Percentiles rank a stretch among this genome's conserved stretches.
phyloP scores from a whole-genome alignment of 2,888 invertebrate species.

The Drosophila parthenogenetica region DNA sequence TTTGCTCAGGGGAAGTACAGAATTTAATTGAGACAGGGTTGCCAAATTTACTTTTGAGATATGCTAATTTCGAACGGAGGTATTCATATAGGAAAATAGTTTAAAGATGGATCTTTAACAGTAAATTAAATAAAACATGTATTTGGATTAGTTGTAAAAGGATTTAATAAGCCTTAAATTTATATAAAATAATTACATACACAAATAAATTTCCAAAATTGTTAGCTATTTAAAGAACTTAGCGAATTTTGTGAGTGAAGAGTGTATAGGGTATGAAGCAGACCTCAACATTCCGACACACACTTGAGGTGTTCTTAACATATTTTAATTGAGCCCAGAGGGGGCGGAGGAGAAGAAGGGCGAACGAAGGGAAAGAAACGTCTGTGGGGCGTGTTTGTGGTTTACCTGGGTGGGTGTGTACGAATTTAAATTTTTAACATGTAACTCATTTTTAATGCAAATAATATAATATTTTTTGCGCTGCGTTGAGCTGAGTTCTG shows the following conservation, averaged over 20 bases:
- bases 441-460: conserved; percentile 80
- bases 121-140: too few relatives aligned
- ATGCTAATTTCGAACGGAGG: too few relatives aligned
- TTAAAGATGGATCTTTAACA: too few relatives aligned
- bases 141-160: too few relatives aligned
- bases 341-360: not conserved
- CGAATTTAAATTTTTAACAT: conserved; percentile 76
- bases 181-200: too few relatives aligned
- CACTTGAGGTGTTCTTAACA: conserved; percentile 46
- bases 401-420: conserved; percentile 69
- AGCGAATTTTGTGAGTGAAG: not conserved
- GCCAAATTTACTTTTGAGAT: too few relatives aligned
- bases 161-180: too few relatives aligned
- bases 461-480: conserved; percentile 62
- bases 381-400: conserved; percentile 46
- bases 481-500: conserved; percentile 2
- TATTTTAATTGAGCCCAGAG: conserved; percentile 30
- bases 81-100: too few relatives aligned
- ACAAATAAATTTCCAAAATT: too few relatives aligned
- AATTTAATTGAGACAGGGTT: not conserved
- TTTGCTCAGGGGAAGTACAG: not conserved
- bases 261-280: conserved; percentile 20
- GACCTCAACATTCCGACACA: conserved; percentile 35
- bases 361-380: conserved; percentile 6
- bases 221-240: not conserved